phyloP scores from a whole-genome alignment of 2,888 invertebrate genomes.

The Megastigmus dorsalis region DNA sequence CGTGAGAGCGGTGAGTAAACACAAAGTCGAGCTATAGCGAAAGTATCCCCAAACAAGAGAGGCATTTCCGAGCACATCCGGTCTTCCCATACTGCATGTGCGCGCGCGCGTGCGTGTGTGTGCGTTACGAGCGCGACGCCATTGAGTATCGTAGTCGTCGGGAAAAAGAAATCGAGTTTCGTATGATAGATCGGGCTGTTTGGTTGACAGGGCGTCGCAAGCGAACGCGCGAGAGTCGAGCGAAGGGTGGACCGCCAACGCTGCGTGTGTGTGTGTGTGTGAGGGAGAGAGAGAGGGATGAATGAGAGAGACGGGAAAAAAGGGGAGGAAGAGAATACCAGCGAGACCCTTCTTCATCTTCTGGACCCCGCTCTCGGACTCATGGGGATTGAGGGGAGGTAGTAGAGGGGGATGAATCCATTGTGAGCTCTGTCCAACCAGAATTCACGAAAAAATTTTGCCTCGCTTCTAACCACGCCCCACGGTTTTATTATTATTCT shows the following conservation, averaged over 20 bases:
- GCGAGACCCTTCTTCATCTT: constrained; percentile 21
- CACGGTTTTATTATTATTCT: constrained; percentile 25
- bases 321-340: constrained; percentile 17
- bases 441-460: constrained; percentile 64
- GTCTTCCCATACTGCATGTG: neutral
- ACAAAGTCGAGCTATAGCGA: neutral
- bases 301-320: constrained; percentile 31
- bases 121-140: constrained; percentile 54
- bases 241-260: constrained; percentile 64
- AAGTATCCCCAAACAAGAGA: constrained; percentile 33
- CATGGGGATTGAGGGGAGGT: constrained; percentile 9
- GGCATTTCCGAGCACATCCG: constrained; percentile 60
- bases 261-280: constrained; percentile 39
- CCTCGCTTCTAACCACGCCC: constrained; percentile 43
- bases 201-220: constrained; percentile 47
- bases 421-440: constrained; percentile 65
- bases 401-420: constrained; percentile 39
- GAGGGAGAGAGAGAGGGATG: constrained; percentile 58
- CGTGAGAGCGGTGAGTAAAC: neutral
- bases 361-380: constrained; percentile 21
- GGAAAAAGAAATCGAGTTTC: constrained; percentile 70
- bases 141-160: constrained; percentile 61
- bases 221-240: constrained; percentile 10
- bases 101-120: neutral
- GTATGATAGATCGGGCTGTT: constrained; percentile 72